phyloP scores from a whole-genome alignment of 2,797 vertebrate genomes.

The Sylvilagus floridanus region DNA sequence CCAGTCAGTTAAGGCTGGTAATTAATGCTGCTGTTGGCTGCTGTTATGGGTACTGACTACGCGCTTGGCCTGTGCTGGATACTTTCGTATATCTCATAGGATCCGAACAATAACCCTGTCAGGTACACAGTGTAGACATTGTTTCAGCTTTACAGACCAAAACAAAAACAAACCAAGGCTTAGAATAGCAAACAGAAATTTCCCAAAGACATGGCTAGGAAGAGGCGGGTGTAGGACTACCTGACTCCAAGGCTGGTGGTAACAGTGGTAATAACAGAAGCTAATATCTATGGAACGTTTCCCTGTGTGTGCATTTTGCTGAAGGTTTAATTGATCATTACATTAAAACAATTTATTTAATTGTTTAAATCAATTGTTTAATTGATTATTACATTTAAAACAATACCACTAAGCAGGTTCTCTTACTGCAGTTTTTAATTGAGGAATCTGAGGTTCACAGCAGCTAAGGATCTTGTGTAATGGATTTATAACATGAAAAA shows the following conservation, averaged over 20 bases:
- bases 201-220: background rate
- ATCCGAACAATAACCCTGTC: background rate
- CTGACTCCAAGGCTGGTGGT: background rate
- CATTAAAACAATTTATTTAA: background rate
- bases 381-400: background rate
- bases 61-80: background rate
- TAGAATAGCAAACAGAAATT: background rate
- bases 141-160: background rate
- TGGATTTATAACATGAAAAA: background rate
- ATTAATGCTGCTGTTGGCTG: background rate
- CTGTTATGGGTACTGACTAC: background rate
- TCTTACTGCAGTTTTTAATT: background rate
- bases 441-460: background rate
- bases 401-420: background rate
- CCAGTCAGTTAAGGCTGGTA: background rate
- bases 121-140: background rate
- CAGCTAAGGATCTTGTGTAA: background rate
- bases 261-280: background rate
- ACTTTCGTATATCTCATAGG: background rate
- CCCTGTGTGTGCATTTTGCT: background rate
- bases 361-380: background rate
- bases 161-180: background rate
- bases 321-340: background rate
- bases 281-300: background rate
- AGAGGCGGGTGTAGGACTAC: background rate